Conservation (phyloP, 2,888 invertebrate species). For the Sphaeridia pumilis region DNA sequence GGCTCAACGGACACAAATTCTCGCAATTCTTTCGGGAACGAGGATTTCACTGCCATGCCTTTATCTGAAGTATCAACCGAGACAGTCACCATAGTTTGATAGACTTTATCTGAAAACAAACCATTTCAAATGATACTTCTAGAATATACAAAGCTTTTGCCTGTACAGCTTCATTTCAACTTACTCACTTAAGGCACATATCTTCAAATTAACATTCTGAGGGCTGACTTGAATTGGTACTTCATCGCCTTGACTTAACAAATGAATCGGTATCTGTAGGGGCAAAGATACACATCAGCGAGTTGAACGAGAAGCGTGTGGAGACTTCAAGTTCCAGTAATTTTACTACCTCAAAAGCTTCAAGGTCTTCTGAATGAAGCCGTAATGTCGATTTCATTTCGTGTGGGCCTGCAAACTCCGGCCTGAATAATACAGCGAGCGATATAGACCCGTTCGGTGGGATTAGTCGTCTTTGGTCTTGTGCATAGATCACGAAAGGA, state of each 20-base stretch:
- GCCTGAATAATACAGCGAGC: conserved; percentile 10
- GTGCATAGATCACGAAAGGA: conserved; percentile 8
- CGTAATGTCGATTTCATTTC: too few species aligned
- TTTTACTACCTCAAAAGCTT: too few species aligned
- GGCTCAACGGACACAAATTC: conserved; percentile 15
- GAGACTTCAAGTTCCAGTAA: too few species aligned
- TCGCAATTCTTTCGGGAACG: conserved; percentile 9
- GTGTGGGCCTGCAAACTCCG: conserved; percentile 7
- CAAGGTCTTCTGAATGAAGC: too few species aligned
- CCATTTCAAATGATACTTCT: neutral
- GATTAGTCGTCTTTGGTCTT: conserved; percentile 7
- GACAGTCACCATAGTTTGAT: conserved; percentile 11
- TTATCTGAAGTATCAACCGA: conserved; percentile 2
- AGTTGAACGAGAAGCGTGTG: too few species aligned
- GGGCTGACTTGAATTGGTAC: conserved; percentile 17
- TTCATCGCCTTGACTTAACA: conserved; percentile 9
- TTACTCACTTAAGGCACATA: conserved; percentile 17
- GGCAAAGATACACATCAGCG: too few species aligned
- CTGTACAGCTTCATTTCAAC: neutral
- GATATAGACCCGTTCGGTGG: neutral
- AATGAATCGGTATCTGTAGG: too few species aligned
- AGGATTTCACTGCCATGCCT: conserved; percentile 10
- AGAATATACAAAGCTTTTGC: neutral
- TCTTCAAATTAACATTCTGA: conserved; percentile 17
- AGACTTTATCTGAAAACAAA: conserved; percentile 14